These are phyloP conservation scores for Rapana venosa DNA, from an alignment of 2,888 invertebrate species.

Conservation along the genomic window DNA sequence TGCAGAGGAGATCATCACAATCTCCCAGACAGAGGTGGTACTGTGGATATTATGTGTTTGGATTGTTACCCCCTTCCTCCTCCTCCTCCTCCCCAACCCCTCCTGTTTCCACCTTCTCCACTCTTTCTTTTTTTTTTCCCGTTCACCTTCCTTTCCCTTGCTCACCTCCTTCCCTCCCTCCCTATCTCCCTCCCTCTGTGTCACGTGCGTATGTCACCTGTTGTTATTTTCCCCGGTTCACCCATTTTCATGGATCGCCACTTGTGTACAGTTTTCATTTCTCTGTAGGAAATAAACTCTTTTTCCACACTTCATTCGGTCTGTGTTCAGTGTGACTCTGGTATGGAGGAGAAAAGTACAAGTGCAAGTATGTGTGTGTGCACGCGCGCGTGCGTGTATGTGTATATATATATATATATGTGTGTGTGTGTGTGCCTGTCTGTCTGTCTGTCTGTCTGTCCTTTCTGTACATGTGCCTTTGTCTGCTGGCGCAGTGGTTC, in stretches of 20 bases:
- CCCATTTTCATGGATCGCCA: neutral
- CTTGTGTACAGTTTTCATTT: slow-evolving; percentile 17
- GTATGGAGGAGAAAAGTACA: too few species aligned
- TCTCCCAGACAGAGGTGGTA: too few species aligned
- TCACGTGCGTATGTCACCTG: neutral
- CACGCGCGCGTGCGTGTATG: too few species aligned
- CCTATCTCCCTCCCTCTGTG: neutral
- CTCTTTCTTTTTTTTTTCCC: neutral
- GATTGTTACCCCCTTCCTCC: too few species aligned
- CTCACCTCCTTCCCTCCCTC: neutral
- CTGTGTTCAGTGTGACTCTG: neutral
- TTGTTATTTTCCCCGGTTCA: neutral
- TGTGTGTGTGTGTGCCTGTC: too few species aligned
- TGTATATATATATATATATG: too few species aligned
- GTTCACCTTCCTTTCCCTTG: neutral
- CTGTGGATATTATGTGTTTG: too few species aligned
- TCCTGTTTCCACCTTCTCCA: neutral
- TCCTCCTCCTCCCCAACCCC: neutral
- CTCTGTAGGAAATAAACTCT: slow-evolving; percentile 20
- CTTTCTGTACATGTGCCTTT: too few species aligned
- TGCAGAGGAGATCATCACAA: too few species aligned
- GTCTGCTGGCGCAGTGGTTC: too few species aligned
- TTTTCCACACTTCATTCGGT: neutral
- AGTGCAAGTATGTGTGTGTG: neutral
- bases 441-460: too few species aligned